Percentiles rank a stretch among this genome's conserved stretches.
These are phyloP conservation scores for Bombus cullumanus DNA, from an alignment of 1,140 invertebrate genomes.

Conservation along the genomic window DNA sequence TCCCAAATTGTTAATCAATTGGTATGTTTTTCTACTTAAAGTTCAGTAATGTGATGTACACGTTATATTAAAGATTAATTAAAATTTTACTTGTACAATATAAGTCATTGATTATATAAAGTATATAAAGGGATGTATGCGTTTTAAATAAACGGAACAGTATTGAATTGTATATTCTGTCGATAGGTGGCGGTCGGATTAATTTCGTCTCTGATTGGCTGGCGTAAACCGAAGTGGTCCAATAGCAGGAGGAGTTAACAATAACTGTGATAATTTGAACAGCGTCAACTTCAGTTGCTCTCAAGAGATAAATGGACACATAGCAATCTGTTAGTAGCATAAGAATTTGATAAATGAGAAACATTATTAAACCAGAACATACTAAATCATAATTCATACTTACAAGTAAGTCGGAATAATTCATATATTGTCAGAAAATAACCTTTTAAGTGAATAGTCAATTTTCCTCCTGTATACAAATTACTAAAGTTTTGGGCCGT, in stretches of 20 bases:
- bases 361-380: conserved; percentile 15
- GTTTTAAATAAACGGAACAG: neutral
- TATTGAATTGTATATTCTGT: neutral
- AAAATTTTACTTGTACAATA: neutral
- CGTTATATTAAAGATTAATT: neutral
- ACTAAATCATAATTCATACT: conserved; percentile 14
- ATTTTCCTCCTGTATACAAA: neutral
- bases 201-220: conserved; percentile 38
- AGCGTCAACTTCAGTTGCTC: conserved; percentile 70
- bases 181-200: neutral
- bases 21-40: neutral
- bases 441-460: neutral
- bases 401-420: conserved; percentile 39
- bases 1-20: neutral
- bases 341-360: conserved; percentile 58
- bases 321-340: conserved; percentile 49
- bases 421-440: neutral
- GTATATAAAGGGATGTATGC: neutral
- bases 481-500: conserved; percentile 17
- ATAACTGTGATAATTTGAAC: conserved; percentile 72
- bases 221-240: neutral
- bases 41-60: neutral
- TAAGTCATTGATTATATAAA: neutral
- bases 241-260: conserved; percentile 53
- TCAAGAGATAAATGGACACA: conserved; percentile 36